A percentile compares a stretch with the other conserved stretches of the same genome.
phyloP scores from a whole-genome alignment of 2,797 vertebrate species.

The Danio aesculapii region DNA sequence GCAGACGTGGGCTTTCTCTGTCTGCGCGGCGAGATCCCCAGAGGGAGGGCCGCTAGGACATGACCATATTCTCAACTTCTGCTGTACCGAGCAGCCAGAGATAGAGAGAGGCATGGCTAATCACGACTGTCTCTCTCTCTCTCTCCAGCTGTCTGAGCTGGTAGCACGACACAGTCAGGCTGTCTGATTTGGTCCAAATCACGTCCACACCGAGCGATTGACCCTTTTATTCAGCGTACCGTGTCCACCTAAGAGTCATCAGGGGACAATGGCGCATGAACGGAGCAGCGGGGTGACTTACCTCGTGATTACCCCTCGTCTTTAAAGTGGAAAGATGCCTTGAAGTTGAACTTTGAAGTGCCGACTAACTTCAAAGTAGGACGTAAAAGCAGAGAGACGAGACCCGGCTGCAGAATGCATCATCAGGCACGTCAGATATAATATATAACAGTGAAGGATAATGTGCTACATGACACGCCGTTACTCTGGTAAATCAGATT shows the following conservation, averaged over 20 bases:
- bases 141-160: conserved; percentile 16
- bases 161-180: conserved; percentile 11
- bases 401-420: conserved; percentile 7
- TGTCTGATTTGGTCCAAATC: conserved; percentile 37
- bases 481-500: conserved; percentile 33
- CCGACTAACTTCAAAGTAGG: conserved; percentile 41
- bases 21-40: conserved; percentile 1
- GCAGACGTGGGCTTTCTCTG: conserved; percentile 3
- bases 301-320: conserved; percentile 33
- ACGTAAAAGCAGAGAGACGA: neutral
- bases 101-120: conserved; percentile 18
- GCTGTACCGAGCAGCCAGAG: neutral
- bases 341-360: conserved; percentile 45
- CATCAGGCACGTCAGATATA: neutral
- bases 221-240: conserved; percentile 43
- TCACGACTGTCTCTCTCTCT: conserved; percentile 22
- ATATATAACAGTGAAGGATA: neutral
- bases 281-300: conserved; percentile 27
- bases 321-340: conserved; percentile 28
- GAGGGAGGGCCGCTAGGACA: conserved; percentile 32
- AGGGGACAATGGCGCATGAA: conserved; percentile 32
- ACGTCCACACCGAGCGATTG: conserved; percentile 12
- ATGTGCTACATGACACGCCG: conserved; percentile 3
- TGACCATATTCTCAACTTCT: conserved; percentile 26
- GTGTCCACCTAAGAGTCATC: conserved; percentile 13